Conservation (phyloP, 2,113 vertebrate genomes). For the Datnioides undecimradiatus region DNA sequence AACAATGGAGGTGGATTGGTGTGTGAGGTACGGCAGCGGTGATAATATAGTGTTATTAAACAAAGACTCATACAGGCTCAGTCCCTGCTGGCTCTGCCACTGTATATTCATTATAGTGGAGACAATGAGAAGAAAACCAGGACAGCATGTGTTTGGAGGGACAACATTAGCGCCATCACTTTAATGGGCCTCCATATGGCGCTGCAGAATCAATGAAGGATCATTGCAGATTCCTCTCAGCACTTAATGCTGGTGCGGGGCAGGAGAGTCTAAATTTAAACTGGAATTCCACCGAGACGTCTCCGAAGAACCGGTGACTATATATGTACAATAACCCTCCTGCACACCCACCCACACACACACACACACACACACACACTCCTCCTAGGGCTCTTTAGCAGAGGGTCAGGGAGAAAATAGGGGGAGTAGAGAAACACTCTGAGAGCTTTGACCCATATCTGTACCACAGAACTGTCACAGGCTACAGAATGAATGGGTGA, state of each 20-base stretch:
- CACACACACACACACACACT: too few species aligned
- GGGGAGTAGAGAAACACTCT: slow-evolving; percentile 30
- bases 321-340: slow-evolving; percentile 25
- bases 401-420: slow-evolving; percentile 62
- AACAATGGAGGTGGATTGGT: slow-evolving; percentile 1
- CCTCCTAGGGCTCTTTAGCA: slow-evolving; percentile 49
- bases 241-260: slow-evolving; percentile 38
- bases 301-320: slow-evolving; percentile 42
- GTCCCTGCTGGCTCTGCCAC: slow-evolving; percentile 37
- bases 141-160: slow-evolving; percentile 40
- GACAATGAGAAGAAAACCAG: slow-evolving; percentile 51
- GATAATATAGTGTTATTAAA: slow-evolving; percentile 40
- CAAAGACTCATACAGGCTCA: slow-evolving; percentile 45
- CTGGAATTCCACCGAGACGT: slow-evolving; percentile 54
- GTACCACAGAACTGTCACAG: slow-evolving; percentile 78
- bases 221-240: slow-evolving; percentile 55
- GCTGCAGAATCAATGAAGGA: slow-evolving; percentile 65
- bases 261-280: slow-evolving; percentile 65
- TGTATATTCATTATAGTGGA: slow-evolving; percentile 38
- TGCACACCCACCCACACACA: too few species aligned
- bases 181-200: slow-evolving; percentile 62
- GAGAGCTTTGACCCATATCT: slow-evolving; percentile 76
- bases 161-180: slow-evolving; percentile 59
- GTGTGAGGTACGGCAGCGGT: slow-evolving; percentile 2
- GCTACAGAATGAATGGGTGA: slow-evolving; percentile 73